Conservation (phyloP, 37 sponge, comb jelly and placozoan species). For the Chondrosia reniformis region DNA sequence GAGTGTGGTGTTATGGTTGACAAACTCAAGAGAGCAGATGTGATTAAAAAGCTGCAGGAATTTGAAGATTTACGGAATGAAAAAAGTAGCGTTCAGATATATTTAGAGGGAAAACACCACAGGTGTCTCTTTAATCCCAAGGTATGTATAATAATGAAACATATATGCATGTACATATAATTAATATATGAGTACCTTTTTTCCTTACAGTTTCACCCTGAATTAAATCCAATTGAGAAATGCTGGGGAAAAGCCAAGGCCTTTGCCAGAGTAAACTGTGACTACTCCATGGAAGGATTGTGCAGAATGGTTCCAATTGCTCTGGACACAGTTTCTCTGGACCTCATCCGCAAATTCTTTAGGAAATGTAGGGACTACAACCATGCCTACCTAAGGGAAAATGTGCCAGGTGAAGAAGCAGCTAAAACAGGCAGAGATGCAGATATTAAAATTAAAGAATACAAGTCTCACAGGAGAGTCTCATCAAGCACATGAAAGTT, state of each 20-base stretch:
- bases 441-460: no score
- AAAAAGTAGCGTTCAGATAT: slow-evolving; percentile 20
- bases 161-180: no score
- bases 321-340: slow-evolving; percentile 25
- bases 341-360: slow-evolving; percentile 36
- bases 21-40: slow-evolving; percentile 38
- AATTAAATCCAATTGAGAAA: slow-evolving; percentile 47
- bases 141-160: no score
- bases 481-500: no score
- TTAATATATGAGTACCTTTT: no score
- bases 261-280: slow-evolving; percentile 26
- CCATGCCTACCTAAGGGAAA: slow-evolving; percentile 26
- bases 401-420: no score
- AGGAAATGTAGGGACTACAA: slow-evolving; percentile 34
- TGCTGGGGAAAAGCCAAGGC: slow-evolving; percentile 36
- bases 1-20: slow-evolving; percentile 48
- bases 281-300: slow-evolving; percentile 32
- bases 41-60: slow-evolving; percentile 25
- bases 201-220: slow-evolving; percentile 52
- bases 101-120: slow-evolving; percentile 24
- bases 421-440: no score
- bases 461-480: slow-evolving; percentile 5
- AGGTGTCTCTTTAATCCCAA: slow-evolving; percentile 37
- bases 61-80: slow-evolving; percentile 31
- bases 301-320: slow-evolving; percentile 38